Conservation (phyloP, 1,140 invertebrate genomes). For the Sarcophaga peregrina region DNA sequence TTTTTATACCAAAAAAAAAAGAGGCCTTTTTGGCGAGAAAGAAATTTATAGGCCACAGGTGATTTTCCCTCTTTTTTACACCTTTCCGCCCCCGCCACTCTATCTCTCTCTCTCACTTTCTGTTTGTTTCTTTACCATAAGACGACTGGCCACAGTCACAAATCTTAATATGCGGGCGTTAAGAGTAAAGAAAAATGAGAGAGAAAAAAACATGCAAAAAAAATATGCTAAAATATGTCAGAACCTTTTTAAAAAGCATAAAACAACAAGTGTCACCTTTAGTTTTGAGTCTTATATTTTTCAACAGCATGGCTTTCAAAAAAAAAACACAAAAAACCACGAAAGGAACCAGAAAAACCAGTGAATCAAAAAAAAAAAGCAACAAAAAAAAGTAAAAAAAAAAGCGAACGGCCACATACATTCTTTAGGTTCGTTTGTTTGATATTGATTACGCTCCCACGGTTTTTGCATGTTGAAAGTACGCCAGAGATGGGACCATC, state of each 20-base stretch:
- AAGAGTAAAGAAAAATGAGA: not conserved
- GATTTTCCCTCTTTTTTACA: constrained; percentile 15
- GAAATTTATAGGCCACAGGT: constrained; percentile 40
- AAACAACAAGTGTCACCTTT: constrained; percentile 37
- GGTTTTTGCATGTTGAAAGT: constrained; percentile 20
- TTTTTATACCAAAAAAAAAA: not conserved
- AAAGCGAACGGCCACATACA: not conserved
- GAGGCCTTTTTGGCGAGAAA: not conserved
- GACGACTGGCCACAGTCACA: not conserved
- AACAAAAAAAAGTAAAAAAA: no score
- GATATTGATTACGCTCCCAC: constrained; percentile 39
- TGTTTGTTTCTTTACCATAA: no score
- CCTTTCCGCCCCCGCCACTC: no score
- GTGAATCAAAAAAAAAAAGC: constrained; percentile 29
- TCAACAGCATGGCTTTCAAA: not conserved
- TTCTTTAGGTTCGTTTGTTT: constrained; percentile 19
- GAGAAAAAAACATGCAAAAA: no score
- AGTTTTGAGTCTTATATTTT: not conserved
- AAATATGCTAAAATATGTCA: constrained; percentile 41
- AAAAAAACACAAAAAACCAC: not conserved
- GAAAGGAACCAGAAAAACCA: constrained; percentile 34
- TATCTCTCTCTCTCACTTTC: not conserved
- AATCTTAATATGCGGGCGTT: constrained; percentile 35
- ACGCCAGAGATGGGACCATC: not conserved
- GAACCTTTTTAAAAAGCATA: constrained; percentile 39